A percentile compares a stretch with the other conserved stretches of the same genome.
Conservation (phyloP, 1,140 invertebrate species). For the Formica selysi region DNA sequence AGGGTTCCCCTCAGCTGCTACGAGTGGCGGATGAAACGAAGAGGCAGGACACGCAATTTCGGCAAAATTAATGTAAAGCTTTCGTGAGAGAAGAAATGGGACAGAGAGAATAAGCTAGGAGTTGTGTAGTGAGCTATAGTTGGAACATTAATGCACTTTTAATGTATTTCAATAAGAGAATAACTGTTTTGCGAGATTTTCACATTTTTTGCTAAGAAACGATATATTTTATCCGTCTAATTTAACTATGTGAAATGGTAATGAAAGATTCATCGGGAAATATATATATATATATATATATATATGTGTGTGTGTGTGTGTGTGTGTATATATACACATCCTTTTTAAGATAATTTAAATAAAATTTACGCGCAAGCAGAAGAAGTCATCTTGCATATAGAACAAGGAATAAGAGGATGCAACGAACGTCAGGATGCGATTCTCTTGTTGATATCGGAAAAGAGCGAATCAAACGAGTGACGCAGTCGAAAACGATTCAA, state of each 20-base stretch:
- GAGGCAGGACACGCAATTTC: conserved; percentile 27
- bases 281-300: too few relatives aligned
- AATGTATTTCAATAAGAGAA: conserved; percentile 56
- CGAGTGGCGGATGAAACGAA: conserved; percentile 6
- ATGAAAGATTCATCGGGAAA: too few relatives aligned
- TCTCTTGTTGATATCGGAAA: conserved; percentile 46
- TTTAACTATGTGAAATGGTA: background rate
- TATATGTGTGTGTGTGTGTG: too few relatives aligned
- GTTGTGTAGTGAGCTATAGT: conserved; percentile 57
- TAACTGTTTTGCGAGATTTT: conserved; percentile 14
- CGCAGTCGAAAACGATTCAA: conserved; percentile 67
- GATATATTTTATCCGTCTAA: background rate
- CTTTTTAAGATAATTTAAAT: background rate
- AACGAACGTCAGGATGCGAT: background rate
- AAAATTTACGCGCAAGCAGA: background rate
- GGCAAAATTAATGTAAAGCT: conserved; percentile 73
- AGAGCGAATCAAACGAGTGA: conserved; percentile 33
- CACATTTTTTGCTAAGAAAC: background rate
- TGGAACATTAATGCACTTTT: conserved; percentile 62
- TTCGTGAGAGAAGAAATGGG: conserved; percentile 66
- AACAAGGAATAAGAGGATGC: conserved; percentile 4
- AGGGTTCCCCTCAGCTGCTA: conserved; percentile 17
- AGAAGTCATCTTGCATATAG: background rate
- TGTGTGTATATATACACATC: too few relatives aligned
- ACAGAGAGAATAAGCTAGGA: conserved; percentile 25